These are phyloP conservation scores for Amiota minor DNA, from an alignment of 2,888 invertebrate species.

Conservation along the genomic window DNA sequence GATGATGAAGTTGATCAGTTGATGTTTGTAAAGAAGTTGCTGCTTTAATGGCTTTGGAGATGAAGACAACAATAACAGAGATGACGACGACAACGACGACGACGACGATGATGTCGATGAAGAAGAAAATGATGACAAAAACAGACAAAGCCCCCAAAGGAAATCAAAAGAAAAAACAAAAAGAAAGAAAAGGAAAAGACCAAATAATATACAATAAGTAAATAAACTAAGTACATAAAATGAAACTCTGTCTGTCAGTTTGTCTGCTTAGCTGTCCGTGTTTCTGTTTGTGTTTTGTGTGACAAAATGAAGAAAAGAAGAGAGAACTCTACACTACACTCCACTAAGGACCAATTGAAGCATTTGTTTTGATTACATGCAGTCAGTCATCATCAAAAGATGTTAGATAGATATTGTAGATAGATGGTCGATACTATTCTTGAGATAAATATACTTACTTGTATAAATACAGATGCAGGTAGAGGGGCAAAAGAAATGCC, in stretches of 20 bases:
- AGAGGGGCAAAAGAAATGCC: background rate
- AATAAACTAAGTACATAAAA: background rate
- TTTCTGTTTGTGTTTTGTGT: background rate
- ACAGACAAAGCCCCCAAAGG: conserved; percentile 9
- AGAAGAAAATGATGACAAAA: background rate
- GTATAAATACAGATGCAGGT: no score
- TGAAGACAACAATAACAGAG: background rate
- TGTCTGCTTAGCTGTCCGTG: background rate
- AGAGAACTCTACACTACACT: background rate
- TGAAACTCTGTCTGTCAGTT: background rate
- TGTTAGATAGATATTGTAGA: no score
- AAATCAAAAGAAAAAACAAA: conserved; percentile 7
- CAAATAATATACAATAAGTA: conserved; percentile 11
- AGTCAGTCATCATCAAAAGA: background rate
- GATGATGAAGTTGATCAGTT: background rate
- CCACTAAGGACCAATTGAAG: background rate
- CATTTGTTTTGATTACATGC: conserved; percentile 25
- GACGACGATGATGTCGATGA: conserved; percentile 11
- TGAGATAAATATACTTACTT: no score
- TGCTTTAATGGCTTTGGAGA: background rate
- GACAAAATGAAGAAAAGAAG: background rate
- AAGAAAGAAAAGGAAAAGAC: background rate
- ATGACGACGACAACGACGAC: background rate
- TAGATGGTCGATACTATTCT: no score
- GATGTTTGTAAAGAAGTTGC: conserved; percentile 11